phyloP scores from a whole-genome alignment of 2,888 invertebrate genomes.

The Marasmarcha lunaedactyla region DNA sequence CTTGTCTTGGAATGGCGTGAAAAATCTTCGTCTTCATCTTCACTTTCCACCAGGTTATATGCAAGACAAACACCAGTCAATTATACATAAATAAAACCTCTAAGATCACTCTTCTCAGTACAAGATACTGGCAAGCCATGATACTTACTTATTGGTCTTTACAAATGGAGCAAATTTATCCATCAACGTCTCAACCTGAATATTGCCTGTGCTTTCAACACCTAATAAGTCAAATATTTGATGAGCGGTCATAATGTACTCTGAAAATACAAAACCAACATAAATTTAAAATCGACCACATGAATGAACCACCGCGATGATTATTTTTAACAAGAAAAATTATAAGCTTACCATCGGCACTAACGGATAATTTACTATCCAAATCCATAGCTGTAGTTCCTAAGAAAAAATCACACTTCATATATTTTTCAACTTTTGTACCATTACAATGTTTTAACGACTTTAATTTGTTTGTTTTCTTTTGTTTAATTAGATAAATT shows the following conservation, averaged over 20 bases:
- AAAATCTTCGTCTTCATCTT: no score
- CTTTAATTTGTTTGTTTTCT: no score
- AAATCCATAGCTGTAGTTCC: constrained; percentile 24
- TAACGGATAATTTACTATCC: constrained; percentile 32
- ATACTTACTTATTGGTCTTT: constrained; percentile 58
- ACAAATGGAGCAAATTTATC: constrained; percentile 55
- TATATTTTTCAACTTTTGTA: no score
- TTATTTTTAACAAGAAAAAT: constrained; percentile 22
- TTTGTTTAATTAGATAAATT: no score
- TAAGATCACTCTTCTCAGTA: no score
- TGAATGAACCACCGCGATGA: constrained; percentile 42
- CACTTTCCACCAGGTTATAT: no score
- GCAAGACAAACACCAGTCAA: no score
- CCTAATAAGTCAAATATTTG: constrained; percentile 60
- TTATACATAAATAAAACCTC: no score
- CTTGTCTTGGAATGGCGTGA: no score
- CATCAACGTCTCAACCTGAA: constrained; percentile 51
- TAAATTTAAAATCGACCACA: constrained; percentile 23
- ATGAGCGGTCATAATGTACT: constrained; percentile 49
- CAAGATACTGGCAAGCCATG: no score
- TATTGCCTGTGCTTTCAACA: constrained; percentile 34
- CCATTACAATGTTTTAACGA: no score
- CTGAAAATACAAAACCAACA: constrained; percentile 42
- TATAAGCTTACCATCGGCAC: constrained; percentile 39
- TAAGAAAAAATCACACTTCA: no score